phyloP scores from a whole-genome alignment of 2,888 invertebrate species.

The Calliopum simillimum region DNA sequence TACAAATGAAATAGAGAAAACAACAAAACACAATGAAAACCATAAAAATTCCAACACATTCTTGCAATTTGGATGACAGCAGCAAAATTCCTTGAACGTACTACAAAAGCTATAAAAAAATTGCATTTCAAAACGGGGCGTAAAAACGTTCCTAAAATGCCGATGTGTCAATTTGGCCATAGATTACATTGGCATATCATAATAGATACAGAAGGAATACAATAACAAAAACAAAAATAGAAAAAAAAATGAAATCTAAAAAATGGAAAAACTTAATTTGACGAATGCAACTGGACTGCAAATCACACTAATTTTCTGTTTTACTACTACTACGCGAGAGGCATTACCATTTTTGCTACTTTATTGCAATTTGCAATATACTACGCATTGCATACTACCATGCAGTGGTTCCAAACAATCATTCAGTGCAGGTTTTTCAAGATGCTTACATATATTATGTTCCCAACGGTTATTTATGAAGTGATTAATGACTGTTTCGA shows the following conservation, averaged over 20 bases:
- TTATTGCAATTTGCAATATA: constrained; percentile 43
- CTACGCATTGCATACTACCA: constrained; percentile 44
- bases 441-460: no score
- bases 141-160: constrained; percentile 38
- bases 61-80: constrained; percentile 52
- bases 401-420: constrained; percentile 45
- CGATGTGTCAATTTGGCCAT: constrained; percentile 35
- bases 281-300: constrained; percentile 56
- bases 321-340: constrained; percentile 21
- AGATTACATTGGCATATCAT: constrained; percentile 32
- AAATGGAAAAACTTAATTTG: constrained; percentile 44
- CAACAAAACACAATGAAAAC: constrained; percentile 39
- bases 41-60: constrained; percentile 61
- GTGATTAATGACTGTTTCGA: no score
- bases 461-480: no score
- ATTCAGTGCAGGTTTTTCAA: no score
- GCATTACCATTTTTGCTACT: neutral
- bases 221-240: constrained; percentile 15
- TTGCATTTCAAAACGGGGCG: constrained; percentile 26
- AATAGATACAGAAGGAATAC: no score
- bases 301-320: constrained; percentile 59
- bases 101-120: constrained; percentile 35
- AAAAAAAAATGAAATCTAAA: constrained; percentile 33
- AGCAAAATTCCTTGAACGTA: constrained; percentile 30
- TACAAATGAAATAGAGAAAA: constrained; percentile 26